These are phyloP conservation scores for Scolopax mira DNA, from an alignment of 2,113 vertebrate species.

Conservation along the genomic window DNA sequence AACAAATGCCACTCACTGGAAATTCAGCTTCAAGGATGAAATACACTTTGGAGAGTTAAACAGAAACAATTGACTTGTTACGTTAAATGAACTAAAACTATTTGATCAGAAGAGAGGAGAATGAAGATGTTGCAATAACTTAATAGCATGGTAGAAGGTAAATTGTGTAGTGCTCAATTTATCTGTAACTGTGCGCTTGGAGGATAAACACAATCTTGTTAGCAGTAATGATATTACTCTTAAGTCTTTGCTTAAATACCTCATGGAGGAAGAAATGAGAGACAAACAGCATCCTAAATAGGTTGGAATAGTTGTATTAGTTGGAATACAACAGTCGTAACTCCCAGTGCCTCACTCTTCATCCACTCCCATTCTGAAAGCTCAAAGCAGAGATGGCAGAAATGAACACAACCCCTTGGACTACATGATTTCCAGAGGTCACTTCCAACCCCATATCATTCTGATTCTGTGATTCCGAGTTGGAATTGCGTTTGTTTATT, in stretches of 20 bases:
- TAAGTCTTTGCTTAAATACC: not conserved
- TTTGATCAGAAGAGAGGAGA: not conserved
- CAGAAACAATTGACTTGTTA: slow-evolving; percentile 40
- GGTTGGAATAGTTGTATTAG: not conserved
- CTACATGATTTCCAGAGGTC: no score
- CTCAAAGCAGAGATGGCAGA: not conserved
- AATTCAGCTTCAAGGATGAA: slow-evolving; percentile 19
- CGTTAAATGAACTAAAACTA: slow-evolving; percentile 50
- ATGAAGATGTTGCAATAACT: slow-evolving; percentile 20
- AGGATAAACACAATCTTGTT: not conserved
- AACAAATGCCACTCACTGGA: not conserved
- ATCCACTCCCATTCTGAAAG: not conserved
- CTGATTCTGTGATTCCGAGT: not conserved
- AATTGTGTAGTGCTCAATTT: not conserved
- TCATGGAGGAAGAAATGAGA: not conserved
- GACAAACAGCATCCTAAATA: not conserved
- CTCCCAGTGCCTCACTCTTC: not conserved
- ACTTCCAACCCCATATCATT: no score
- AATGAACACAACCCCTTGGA: not conserved
- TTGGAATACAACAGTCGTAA: not conserved
- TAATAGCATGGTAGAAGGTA: not conserved
- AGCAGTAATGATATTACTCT: not conserved
- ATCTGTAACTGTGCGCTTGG: not conserved
- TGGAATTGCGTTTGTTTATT: not conserved
- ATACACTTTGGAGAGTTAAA: slow-evolving; percentile 38